Evolutionary conservation across 2,113 vertebrate species (phyloP), one percentile per base, ranked within the genome.

Genomic region (Panthera leo): DNA sequence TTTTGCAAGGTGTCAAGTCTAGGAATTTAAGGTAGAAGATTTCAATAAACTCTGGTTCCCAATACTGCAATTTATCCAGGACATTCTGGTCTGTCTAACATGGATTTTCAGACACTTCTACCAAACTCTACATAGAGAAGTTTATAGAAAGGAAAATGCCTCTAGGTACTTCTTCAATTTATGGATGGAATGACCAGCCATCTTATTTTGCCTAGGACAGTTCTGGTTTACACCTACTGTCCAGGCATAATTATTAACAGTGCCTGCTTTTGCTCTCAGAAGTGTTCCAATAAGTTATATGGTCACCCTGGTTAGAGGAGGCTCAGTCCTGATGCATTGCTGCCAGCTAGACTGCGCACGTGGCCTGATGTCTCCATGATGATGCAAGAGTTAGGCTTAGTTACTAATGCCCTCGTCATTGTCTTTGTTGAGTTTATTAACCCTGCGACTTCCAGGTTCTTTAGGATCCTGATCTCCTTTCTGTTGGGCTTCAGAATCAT

Each of bases 321-420:
- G 19, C n/a, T 82, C 7, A 11, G 25, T 85, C 23, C 23, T 53
- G 14, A 13, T 27, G n/a, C 2, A 1, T 53, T 73, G 7, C 29
- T n/a, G 80, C 4, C 29, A 88, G 7, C 36, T 13, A n/a, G 7
- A 42, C 39, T 19, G 34, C 5, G 3, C 14, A 48, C 61, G 21
- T 5, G 61, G 45, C 21, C 86, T 79, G n/a, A 8, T 1, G 2
- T 27, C 36, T 29, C 1, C 1, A 10, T 1, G 3, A 0, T 23
- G 39, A 58, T 0, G 1, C 75, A 31, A 42, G 27, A 39, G 5
- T 31, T 79, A 19, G 23, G 29, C 11, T 39, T 70, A 9, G 1
- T 23, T n/a, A 70, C 19, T 7, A 68, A 51, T 27, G 27, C 1
- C n/a, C 31, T 84, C 48, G 15, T 55, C 27, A 11, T 5, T 39